A percentile compares a stretch with the other conserved stretches of the same genome.
Conservation (phyloP, 2,888 invertebrate species). For the Ormyrus nitidulus region DNA sequence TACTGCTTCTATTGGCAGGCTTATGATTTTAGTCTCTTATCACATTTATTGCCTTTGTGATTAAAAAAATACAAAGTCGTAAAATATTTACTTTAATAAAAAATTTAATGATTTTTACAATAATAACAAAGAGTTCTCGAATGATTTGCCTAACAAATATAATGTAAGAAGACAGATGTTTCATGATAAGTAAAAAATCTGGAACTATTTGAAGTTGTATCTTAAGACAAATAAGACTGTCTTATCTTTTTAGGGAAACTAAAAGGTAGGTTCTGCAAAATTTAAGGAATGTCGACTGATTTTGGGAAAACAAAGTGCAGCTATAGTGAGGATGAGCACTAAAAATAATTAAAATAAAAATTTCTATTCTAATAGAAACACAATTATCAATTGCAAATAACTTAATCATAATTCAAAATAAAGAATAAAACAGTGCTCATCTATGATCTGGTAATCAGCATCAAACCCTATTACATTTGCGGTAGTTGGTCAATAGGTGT, state of each 20-base stretch:
- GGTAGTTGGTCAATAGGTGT: conserved; percentile 97
- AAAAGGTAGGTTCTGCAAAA: conserved; percentile 21
- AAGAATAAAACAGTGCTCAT: conserved; percentile 29
- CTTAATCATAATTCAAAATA: conserved; percentile 42
- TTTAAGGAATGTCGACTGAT: conserved; percentile 53
- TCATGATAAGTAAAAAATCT: conserved; percentile 25
- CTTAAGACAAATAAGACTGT: conserved; percentile 13
- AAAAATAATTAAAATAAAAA: conserved; percentile 16
- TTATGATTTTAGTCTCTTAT: conserved; percentile 50
- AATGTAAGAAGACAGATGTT: not conserved
- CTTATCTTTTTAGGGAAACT: conserved; percentile 4
- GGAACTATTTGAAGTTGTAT: conserved; percentile 5
- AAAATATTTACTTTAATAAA: conserved; percentile 12
- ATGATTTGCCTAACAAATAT: not conserved
- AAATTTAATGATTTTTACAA: conserved; percentile 23
- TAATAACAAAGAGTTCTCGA: conserved; percentile 22
- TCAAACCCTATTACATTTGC: conserved; percentile 79
- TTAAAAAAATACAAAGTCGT: conserved; percentile 37
- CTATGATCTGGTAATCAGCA: conserved; percentile 12
- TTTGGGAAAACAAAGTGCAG: conserved; percentile 34
- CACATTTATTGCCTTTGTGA: conserved; percentile 42
- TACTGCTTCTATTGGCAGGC: conserved; percentile 56
- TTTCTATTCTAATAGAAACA: conserved; percentile 17
- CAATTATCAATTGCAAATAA: conserved; percentile 44
- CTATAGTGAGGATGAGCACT: conserved; percentile 43